Evolutionary conservation across 2,797 vertebrate species (phyloP), one percentile per base, ranked within the genome.

Genomic region (Vireo griseus): DNA sequence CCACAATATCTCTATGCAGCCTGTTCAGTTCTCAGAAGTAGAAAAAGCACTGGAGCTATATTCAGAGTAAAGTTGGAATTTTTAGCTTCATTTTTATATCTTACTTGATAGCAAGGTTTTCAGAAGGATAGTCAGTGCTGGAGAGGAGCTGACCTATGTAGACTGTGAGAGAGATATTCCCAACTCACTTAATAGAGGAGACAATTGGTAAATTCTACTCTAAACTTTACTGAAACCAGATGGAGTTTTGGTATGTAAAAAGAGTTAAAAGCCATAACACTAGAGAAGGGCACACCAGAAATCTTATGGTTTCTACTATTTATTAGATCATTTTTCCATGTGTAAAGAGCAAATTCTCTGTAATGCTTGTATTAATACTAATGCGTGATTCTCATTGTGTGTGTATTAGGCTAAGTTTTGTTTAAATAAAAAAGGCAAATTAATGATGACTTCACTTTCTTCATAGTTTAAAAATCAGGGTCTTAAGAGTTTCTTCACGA

Each of bases 371-470:
- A 9, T 52, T 35, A 87, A 42, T 77, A 28, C 12, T 35, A 10
- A 14, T 14, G 18, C 0, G 1, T 54, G 17, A 5, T 52, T 21
- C 17, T 65, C 7, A 11, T 12, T 5, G 7, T 65, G 9, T 77
- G 7, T 77, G 10, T 67, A 6, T 6, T 33, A 29, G 48, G 18
- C 10, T 39, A 10, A 33, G 8, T 28, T 45, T 54, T 81, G 3
- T 69, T 9, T 42, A 18, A 67, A 51, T 35, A 35, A 13, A 29
- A 26, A 65, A 89, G 66, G 51, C 16, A 13, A 72, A 55, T 13
- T 35, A 13, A 4, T 69, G 29, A 65, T 80, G 12, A 31, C 35
- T 59, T 37, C 15, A 61, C 33, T 69, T 80, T 20, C 14, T 21
- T 77, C 24, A 4, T 16, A 22, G 39, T 69, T 77, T 65, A 7